Conservation (phyloP, 2,113 vertebrate genomes). For the Leucoraja erinaceus region DNA sequence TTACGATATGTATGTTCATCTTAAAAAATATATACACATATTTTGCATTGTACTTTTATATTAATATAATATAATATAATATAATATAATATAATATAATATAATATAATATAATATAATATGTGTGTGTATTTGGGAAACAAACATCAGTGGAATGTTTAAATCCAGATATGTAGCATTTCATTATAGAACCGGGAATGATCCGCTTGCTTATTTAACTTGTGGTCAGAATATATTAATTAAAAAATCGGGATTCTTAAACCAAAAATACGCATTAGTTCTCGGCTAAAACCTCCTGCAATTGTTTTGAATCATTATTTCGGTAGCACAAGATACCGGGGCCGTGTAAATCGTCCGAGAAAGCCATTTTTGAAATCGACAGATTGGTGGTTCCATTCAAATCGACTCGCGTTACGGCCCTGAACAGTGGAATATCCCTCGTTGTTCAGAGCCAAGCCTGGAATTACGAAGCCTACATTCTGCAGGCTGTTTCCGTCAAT, state of each 20-base stretch:
- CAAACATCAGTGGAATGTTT: not conserved
- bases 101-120: no score
- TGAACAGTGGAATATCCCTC: not conserved
- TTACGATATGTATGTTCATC: no score
- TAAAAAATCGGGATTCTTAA: not conserved
- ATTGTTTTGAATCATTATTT: not conserved
- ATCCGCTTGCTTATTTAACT: not conserved
- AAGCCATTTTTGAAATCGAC: no score
- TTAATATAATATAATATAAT: no score
- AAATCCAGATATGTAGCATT: not conserved
- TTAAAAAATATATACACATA: no score
- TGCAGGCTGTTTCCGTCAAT: not conserved
- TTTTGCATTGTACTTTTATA: no score
- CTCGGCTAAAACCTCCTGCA: not conserved
- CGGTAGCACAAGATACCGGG: not conserved
- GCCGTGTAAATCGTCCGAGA: not conserved
- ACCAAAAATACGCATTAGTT: no score
- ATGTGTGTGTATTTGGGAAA: not conserved
- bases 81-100: no score
- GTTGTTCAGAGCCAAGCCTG: not conserved
- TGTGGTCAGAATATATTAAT: not conserved
- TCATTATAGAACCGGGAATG: not conserved
- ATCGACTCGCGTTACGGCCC: not conserved
- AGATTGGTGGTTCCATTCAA: not conserved
- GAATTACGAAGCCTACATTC: not conserved